These are phyloP conservation scores for Neodiprion fabricii DNA, from an alignment of 1,140 invertebrate genomes.

Conservation along the genomic window DNA sequence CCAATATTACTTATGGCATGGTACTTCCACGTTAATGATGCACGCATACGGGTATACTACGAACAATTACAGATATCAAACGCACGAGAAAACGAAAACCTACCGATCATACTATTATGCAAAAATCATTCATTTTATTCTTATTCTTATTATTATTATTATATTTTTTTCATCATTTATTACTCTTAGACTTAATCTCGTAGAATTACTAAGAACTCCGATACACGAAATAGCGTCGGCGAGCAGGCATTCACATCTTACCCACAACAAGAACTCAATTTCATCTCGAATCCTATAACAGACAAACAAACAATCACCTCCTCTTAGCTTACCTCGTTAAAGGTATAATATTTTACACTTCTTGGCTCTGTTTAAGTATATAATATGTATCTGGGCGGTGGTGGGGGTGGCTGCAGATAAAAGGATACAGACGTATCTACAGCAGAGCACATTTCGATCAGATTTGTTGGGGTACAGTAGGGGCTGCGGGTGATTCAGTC, in stretches of 20 bases:
- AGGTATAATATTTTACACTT: conserved; percentile 46
- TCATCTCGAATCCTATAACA: conserved; percentile 56
- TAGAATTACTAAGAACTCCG: conserved; percentile 15
- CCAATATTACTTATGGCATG: neutral
- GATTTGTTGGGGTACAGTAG: conserved; percentile 39
- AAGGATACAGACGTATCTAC: conserved; percentile 52
- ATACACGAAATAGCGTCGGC: conserved; percentile 57
- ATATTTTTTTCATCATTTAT: neutral
- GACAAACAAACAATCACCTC: conserved; percentile 57
- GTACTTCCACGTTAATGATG: neutral
- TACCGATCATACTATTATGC: neutral
- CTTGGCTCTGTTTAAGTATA: conserved; percentile 32
- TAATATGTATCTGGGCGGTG: conserved; percentile 36
- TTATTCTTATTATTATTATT: neutral
- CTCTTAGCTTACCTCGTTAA: conserved; percentile 54
- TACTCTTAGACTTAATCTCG: neutral
- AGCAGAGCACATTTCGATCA: conserved; percentile 47
- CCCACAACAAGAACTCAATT: conserved; percentile 54
- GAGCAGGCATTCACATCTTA: conserved; percentile 55
- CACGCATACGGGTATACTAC: neutral
- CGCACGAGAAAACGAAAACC: neutral
- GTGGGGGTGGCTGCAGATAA: conserved; percentile 48
- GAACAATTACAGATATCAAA: neutral
- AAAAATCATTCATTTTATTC: neutral
- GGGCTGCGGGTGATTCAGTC: conserved; percentile 66